Evolutionary conservation across 2,797 vertebrate species (phyloP).

Genomic region (Florisuga fusca): DNA sequence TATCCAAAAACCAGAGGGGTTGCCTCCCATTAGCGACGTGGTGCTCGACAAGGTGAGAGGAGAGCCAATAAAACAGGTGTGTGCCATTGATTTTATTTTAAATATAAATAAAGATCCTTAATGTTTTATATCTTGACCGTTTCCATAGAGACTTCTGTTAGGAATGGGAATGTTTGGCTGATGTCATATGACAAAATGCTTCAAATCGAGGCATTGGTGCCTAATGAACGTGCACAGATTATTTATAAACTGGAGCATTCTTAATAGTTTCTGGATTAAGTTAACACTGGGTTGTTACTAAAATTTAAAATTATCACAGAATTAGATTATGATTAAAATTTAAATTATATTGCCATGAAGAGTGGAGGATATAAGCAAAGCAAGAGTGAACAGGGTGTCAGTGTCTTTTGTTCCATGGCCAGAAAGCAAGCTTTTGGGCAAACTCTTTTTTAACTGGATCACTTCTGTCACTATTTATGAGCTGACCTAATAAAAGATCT

Average conservation of each 20-base stretch:
- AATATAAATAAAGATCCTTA: not conserved
- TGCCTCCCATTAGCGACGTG: constrained; percentile 85
- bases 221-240: not conserved
- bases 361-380: not conserved
- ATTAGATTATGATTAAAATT: not conserved
- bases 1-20: constrained; percentile 82
- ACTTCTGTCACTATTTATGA: not conserved
- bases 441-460: not conserved
- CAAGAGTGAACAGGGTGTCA: not conserved
- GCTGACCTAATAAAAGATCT: not conserved
- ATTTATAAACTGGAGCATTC: not conserved
- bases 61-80: constrained; percentile 67
- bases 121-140: rapidly evolving
- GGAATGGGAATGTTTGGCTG: not conserved
- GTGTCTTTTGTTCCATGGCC: not conserved
- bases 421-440: not conserved
- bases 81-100: not conserved
- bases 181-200: not conserved
- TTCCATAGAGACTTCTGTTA: not conserved
- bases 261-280: not conserved
- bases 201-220: not conserved
- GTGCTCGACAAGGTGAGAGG: constrained; percentile 85
- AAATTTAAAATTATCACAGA: not conserved
- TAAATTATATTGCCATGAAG: rapidly evolving
- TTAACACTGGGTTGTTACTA: not conserved